Percentiles rank a stretch among this genome's conserved stretches.
Conservation (phyloP, 1,140 invertebrate species). For the Mylabris phalerata region DNA sequence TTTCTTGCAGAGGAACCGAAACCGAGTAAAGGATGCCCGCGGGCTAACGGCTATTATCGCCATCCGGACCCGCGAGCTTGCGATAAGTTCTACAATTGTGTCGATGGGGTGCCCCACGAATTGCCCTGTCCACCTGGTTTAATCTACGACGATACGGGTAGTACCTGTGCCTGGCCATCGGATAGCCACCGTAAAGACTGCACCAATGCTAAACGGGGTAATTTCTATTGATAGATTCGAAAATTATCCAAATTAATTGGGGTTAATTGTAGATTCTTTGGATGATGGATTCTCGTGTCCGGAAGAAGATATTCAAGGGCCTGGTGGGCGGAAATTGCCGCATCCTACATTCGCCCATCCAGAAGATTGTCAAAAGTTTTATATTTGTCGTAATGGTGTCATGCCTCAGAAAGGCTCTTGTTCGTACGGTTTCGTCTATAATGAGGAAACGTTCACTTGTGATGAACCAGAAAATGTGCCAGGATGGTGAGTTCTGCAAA, state of each 20-base stretch:
- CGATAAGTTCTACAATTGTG: constrained; percentile 77
- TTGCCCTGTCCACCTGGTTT: constrained; percentile 70
- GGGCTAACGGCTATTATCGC: constrained; percentile 73
- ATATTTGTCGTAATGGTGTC: constrained; percentile 74
- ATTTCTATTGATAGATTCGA: neutral
- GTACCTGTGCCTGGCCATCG: constrained; percentile 67
- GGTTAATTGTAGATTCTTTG: constrained; percentile 48
- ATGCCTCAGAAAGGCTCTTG: constrained; percentile 71
- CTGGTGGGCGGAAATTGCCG: constrained; percentile 61
- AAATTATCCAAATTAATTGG: neutral
- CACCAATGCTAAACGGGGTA: constrained; percentile 56
- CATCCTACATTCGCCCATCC: constrained; percentile 77
- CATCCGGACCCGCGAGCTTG: constrained; percentile 71
- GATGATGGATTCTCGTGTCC: constrained; percentile 75
- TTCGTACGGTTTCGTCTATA: constrained; percentile 69
- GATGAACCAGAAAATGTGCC: constrained; percentile 72
- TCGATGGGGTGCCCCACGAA: constrained; percentile 63
- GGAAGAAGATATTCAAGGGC: constrained; percentile 58
- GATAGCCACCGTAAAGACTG: constrained; percentile 55
- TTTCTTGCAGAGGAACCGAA: constrained; percentile 61
- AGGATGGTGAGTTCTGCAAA: constrained; percentile 61
- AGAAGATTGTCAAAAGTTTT: constrained; percentile 78
- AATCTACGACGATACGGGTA: constrained; percentile 66
- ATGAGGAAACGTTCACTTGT: constrained; percentile 72
- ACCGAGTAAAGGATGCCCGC: constrained; percentile 62